Base-by-base conservation (phyloP, 2,797 vertebrate genomes). In the Pipistrellus kuhlii region DNA sequence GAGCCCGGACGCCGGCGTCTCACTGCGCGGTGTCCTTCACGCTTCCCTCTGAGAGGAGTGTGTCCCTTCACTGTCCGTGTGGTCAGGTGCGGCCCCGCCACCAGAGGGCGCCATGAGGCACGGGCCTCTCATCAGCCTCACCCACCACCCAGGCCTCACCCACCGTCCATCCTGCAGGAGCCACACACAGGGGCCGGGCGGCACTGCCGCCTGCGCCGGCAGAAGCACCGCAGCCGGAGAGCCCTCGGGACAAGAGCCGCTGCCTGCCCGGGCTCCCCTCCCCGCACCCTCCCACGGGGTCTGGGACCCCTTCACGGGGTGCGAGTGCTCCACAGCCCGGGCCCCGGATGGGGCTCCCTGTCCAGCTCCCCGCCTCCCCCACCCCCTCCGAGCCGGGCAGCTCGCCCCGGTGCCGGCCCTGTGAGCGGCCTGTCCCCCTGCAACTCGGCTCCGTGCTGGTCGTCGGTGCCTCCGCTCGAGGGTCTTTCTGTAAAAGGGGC, bases 381-480 rank as follows among this genome's bases (percentile, higher is more conserved):
- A 46, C 71, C 27, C 32, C 2, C 57, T 35, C 85, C 21, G 84
- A 30, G 18, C 48, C 44, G 44, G 44, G 44, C 44, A 44, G 44
- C 44, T 44, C 5, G 44, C 44, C 44, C 44, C 44, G 8, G 48
- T 14, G 12, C 46, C 46, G 12, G 46, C 46, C 46, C 12, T 7
- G 44, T 11, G 44, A 44, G 44, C 10, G 44, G 44, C 48, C 48
- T 12, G 46, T 14, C 46, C 11, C 46, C 46, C 46, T 41, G 46
- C 3, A 64, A 27, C 6, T 9, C 1, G 0, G 14, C 68, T 32
- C 11, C 1, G 6, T 0, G 27, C 30, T 1, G 1, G 3, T 6
- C 10, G 44, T 0, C 0, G 12, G 32, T 27, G 30, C 17, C 51
- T 27, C 53, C 15, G 25, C 5, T 20, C 2, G 5, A 76, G 6